Base-by-base conservation (phyloP, 2,113 vertebrate genomes). In the Empidonax traillii region DNA sequence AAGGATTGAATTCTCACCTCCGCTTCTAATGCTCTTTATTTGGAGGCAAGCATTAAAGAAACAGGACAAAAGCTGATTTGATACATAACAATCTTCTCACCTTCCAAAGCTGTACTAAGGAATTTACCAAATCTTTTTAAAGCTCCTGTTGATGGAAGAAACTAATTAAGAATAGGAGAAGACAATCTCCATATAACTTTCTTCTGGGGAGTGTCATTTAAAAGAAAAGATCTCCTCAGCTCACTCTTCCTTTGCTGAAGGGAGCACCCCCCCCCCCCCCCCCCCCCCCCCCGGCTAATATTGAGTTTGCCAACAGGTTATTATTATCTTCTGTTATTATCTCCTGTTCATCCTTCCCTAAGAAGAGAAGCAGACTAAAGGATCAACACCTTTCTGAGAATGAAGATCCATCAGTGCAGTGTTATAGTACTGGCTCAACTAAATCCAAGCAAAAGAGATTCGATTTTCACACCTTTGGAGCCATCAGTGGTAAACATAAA, bases 1-100 rank as follows among this genome's bases (percentile, higher is more conserved):
- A 89, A 93, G 39, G 52, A 95, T 88, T 59, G n/a, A 80, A 85
- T 94, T 93, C 73, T 95, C 90, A 91, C 56, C 43, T 92, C 71
- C 77, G 14, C 22, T 47, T 72, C 84, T 79, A 71, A 30, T 67
- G 31, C 3, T 49, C 47, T 61, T 91, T 74, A 83, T 73, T 74
- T 44, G 30, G 41, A 89, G 53, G 39, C 24, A 89, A 78, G 53
- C 58, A 80, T 28, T 74, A 87, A 73, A 56, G 19, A 77, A 95
- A 85, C 10, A 71, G 53, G 66, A 73, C 6, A 58, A 93, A 12
- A 92, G 24, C 72, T 85, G 24, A 78, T 67, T 33, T 55, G 61
- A 89, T 23, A 81, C 24, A n/a, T 49, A 37, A 37, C 14, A 63
- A 84, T 78, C 27, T 77, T 74, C 63, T 89, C 76, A 86, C 65